These are phyloP conservation scores for Stomatorhinus ivindoensis DNA, from an alignment of 2,113 vertebrate species.

Conservation along the genomic window DNA sequence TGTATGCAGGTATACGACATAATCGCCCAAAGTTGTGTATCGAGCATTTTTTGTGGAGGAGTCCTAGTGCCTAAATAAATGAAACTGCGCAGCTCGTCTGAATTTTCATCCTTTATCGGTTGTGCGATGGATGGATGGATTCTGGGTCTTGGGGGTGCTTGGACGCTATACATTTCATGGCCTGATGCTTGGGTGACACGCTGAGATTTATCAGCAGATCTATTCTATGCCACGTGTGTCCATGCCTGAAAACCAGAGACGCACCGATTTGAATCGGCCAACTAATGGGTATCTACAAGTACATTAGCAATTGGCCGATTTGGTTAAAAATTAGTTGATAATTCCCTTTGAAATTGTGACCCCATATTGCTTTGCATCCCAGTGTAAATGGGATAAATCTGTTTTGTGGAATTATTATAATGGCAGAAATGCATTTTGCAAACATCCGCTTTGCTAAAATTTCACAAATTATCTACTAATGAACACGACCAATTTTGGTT, in stretches of 20 bases:
- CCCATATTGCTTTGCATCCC: background rate
- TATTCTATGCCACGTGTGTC: background rate
- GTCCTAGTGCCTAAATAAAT: constrained; percentile 83
- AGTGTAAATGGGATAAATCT: background rate
- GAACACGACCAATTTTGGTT: no score
- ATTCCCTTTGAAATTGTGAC: background rate
- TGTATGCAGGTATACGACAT: constrained; percentile 21
- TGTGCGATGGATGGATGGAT: background rate
- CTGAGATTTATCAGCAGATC: background rate
- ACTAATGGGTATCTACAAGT: background rate
- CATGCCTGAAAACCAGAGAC: background rate
- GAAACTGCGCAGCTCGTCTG: constrained; percentile 53
- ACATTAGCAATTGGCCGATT: background rate
- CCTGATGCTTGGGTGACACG: background rate
- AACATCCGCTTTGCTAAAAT: background rate
- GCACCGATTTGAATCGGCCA: background rate
- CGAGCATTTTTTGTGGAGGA: constrained; percentile 56
- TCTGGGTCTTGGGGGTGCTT: background rate
- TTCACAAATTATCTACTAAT: no score
- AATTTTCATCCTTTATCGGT: background rate
- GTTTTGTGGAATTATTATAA: background rate
- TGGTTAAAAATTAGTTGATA: background rate
- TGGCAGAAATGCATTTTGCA: background rate
- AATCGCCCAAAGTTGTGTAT: constrained; percentile 6
- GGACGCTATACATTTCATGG: background rate